phyloP scores from a whole-genome alignment of 1,140 invertebrate species.

The Macrobrachium rosenbergii region DNA sequence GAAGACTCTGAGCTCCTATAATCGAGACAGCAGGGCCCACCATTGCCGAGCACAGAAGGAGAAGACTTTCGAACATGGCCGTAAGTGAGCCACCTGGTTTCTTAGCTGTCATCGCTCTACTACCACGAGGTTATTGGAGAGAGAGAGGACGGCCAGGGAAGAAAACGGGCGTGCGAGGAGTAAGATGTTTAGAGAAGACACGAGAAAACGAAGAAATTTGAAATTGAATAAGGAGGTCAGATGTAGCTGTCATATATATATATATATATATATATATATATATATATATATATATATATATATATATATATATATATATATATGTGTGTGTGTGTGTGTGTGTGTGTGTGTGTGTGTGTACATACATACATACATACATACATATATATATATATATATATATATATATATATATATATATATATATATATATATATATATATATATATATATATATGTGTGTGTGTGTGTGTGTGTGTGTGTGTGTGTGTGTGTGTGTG shows the following conservation, averaged over 20 bases:
- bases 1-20: too few species aligned
- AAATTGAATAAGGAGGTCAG: background rate
- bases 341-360: background rate
- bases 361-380: constrained; percentile 6
- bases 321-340: background rate
- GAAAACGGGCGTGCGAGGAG: too few species aligned
- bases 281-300: constrained; percentile 13
- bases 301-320: constrained; percentile 12
- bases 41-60: too few species aligned
- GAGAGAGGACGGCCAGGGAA: too few species aligned
- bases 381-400: constrained; percentile 8
- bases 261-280: background rate
- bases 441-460: constrained; percentile 3
- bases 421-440: constrained; percentile 4
- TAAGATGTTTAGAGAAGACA: too few species aligned
- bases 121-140: too few species aligned
- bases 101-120: too few species aligned
- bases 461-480: background rate
- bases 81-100: too few species aligned
- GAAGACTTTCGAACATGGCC: too few species aligned
- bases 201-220: background rate
- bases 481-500: background rate
- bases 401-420: background rate
- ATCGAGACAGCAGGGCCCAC: too few species aligned
- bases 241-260: too few species aligned